A percentile compares a stretch with the other conserved stretches of the same genome.
Conservation (phyloP, 2,797 vertebrate species). For the Arctocebus calabarensis region DNA sequence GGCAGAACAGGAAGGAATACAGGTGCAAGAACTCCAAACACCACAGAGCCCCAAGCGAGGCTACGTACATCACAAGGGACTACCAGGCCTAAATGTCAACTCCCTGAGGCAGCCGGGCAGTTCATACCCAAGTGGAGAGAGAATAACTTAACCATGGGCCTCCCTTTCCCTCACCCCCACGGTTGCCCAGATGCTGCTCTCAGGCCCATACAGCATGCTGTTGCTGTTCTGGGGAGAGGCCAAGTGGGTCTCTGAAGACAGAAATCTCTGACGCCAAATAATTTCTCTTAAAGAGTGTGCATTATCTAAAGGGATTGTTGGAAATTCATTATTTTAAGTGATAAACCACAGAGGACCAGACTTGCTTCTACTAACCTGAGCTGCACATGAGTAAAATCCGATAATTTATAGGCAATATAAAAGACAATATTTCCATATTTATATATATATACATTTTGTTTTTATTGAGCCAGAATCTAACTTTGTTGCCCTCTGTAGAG, state of each 20-base stretch:
- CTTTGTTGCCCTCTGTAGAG: no score
- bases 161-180: background rate
- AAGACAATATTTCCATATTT: background rate
- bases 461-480: no score
- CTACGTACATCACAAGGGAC: background rate
- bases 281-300: background rate
- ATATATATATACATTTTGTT: no score
- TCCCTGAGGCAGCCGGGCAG: fast-evolving
- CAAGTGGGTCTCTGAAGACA: background rate
- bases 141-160: fast-evolving
- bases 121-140: background rate
- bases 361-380: background rate
- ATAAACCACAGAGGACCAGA: background rate
- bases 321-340: background rate
- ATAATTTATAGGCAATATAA: background rate
- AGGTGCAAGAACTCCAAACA: background rate
- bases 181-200: background rate
- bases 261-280: background rate
- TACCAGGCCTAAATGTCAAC: background rate
- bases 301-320: background rate
- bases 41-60: background rate
- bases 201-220: background rate
- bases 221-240: background rate
- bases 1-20: background rate
- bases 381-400: background rate